Percentiles rank a stretch among this genome's conserved stretches.
Evolutionary conservation across 2,113 vertebrate genomes (phyloP).

Genomic region (Ancistrus triradiatus): DNA sequence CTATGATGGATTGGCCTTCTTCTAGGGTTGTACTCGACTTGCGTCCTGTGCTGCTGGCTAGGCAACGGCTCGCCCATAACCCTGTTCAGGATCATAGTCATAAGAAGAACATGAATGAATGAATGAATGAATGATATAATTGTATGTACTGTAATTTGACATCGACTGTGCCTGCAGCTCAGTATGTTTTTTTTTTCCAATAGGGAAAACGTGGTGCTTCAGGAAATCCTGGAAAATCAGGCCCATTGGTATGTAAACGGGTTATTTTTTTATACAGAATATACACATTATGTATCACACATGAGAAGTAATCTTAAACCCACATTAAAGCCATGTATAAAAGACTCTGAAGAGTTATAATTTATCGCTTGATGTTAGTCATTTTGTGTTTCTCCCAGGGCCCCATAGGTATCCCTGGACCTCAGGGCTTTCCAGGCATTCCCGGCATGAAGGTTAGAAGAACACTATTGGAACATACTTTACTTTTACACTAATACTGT

Average conservation of each 20-base stretch:
- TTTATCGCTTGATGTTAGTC: not conserved
- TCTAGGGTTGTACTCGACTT: no score
- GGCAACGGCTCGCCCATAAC: no score
- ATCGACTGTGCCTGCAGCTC: no score
- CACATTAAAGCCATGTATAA: no score
- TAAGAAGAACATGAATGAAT: no score
- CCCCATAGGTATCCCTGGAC: slow-evolving; percentile 81
- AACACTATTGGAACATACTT: not conserved
- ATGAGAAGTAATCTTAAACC: not conserved
- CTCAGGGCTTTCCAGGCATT: slow-evolving; percentile 85
- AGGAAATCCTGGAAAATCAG: slow-evolving; percentile 86
- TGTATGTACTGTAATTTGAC: no score
- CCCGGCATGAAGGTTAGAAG: slow-evolving; percentile 87
- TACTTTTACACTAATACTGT: no score
- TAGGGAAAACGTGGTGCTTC: slow-evolving; percentile 87
- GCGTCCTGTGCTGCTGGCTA: no score
- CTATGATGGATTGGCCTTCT: no score
- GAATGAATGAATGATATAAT: no score
- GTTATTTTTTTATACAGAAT: not conserved
- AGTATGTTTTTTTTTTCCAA: not conserved
- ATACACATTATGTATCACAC: not conserved
- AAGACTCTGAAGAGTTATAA: not conserved
- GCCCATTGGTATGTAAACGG: slow-evolving; percentile 67
- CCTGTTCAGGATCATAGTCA: no score
- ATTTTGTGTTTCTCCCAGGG: slow-evolving; percentile 67